phyloP scores from a whole-genome alignment of 2,113 vertebrate species.

The Rhodinocichla rosea region DNA sequence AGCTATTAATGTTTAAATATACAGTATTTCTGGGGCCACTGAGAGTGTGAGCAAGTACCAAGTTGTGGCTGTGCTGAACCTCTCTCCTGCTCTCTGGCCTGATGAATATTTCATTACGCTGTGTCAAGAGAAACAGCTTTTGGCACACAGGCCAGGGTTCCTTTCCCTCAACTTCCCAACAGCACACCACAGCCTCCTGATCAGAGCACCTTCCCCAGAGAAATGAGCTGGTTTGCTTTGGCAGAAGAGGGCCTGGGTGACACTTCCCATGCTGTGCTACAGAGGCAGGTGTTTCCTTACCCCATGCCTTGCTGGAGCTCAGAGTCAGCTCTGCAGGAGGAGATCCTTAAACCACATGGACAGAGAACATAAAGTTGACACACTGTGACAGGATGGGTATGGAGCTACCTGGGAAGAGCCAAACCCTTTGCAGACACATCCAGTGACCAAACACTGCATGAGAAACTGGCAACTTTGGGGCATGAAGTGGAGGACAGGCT shows the following conservation, averaged over 20 bases:
- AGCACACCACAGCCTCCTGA: background rate
- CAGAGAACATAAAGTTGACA: background rate
- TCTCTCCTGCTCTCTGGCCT: background rate
- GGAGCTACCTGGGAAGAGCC: background rate
- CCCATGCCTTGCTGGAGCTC: background rate
- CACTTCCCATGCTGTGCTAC: background rate
- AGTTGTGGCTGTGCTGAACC: background rate
- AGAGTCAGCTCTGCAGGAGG: background rate
- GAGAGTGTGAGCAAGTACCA: background rate
- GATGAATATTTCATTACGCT: background rate
- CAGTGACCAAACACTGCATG: rapidly evolving
- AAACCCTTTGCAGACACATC: background rate
- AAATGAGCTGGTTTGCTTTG: background rate
- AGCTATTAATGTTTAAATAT: background rate
- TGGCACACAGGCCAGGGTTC: rapidly evolving
- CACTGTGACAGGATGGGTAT: rapidly evolving
- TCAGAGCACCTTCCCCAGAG: background rate
- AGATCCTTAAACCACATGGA: background rate
- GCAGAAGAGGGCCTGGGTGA: background rate
- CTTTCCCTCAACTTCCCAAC: background rate
- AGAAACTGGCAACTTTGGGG: background rate
- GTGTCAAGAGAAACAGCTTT: background rate
- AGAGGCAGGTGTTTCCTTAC: background rate
- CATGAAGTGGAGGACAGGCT: rapidly evolving
- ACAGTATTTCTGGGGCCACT: background rate